These are phyloP conservation scores for Cyanistes caeruleus DNA, from an alignment of 2,113 vertebrate genomes.

Conservation along the genomic window DNA sequence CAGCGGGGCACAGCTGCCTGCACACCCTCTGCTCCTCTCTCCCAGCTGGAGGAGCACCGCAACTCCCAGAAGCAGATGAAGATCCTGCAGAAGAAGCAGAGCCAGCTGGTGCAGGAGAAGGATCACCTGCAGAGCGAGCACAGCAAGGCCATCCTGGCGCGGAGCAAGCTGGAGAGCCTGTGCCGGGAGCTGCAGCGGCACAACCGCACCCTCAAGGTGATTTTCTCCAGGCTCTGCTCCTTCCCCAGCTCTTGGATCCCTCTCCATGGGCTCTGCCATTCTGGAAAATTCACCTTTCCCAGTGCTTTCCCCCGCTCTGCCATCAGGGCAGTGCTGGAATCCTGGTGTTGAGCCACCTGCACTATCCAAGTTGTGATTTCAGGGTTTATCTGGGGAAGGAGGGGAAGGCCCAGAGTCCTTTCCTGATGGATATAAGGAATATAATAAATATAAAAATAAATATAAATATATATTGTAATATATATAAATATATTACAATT, in stretches of 20 bases:
- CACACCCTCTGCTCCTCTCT: background rate
- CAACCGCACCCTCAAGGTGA: conserved; percentile 95
- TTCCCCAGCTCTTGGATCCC: accelerated
- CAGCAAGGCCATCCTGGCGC: conserved; percentile 94
- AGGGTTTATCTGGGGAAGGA: background rate
- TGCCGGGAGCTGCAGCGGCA: conserved; percentile 95
- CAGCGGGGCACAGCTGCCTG: accelerated
- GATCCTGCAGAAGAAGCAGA: conserved; percentile 94
- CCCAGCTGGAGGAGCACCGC: conserved; percentile 92
- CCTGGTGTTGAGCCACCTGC: background rate
- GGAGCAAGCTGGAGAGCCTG: conserved; percentile 96
- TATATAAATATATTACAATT: too few relatives aligned
- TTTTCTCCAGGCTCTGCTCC: accelerated
- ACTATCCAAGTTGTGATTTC: accelerated
- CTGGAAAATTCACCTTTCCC: background rate
- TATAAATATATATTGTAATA: too few relatives aligned
- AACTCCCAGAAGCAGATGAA: conserved; percentile 96
- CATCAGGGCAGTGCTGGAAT: accelerated
- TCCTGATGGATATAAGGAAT: background rate
- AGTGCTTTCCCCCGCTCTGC: accelerated
- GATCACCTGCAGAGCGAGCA: conserved; percentile 94
- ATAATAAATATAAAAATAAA: too few relatives aligned
- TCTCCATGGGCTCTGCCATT: accelerated
- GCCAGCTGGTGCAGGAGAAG: conserved; percentile 93
- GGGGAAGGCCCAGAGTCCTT: background rate